Evolutionary conservation across 2,888 invertebrate species (phyloP), one percentile per base, ranked within the genome.

Genomic region (Pachycephus smyrnensis): DNA sequence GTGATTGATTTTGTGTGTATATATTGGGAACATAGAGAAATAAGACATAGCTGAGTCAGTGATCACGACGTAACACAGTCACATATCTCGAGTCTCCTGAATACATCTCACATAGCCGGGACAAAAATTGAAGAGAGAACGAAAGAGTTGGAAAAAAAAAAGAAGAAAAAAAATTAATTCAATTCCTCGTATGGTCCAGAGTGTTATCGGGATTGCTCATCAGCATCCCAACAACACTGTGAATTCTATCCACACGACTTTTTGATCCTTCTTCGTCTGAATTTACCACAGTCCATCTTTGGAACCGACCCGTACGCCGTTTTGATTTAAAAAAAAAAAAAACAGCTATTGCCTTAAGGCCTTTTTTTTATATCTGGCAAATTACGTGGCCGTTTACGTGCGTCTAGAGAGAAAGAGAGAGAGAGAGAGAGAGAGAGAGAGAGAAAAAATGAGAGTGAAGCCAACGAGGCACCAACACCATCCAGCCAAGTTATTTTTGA

Each of bases 31-130:
- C 83, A 86, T 84, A 86, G 88, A 86, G 88, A 86, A 88, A 86
- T 87, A 88, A 89, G 83, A 88, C 84, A 89, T 88, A 91, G 88
- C 88, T 90, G 86, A 88, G 88, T 91, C 89, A 89, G 87, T 90
- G 83, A 89, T 86, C 31, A 71, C 55, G 55, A 55, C 23, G 55
- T 55, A 55, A 55, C 55, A 55, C 23, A 55, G 55, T 55, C 9
- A 9, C 55, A 55, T 55, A 55, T 55, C 55, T 55, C 55, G 55
- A 55, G 55, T 77, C 75, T 78, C 55, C 75, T 75, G 30, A 68
- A 79, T 88, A 91, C 91, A 55, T 55, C 15, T 55, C 15, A 55
- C 1, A 9, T 55, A 23, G 9, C 9, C 23, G 55, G 55, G 55
- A 23, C 55, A 55, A 55, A 55, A 55, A 55, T 55, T 23, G 55